Conservation (phyloP, 2,797 vertebrate species). For the Crax fasciolata region DNA sequence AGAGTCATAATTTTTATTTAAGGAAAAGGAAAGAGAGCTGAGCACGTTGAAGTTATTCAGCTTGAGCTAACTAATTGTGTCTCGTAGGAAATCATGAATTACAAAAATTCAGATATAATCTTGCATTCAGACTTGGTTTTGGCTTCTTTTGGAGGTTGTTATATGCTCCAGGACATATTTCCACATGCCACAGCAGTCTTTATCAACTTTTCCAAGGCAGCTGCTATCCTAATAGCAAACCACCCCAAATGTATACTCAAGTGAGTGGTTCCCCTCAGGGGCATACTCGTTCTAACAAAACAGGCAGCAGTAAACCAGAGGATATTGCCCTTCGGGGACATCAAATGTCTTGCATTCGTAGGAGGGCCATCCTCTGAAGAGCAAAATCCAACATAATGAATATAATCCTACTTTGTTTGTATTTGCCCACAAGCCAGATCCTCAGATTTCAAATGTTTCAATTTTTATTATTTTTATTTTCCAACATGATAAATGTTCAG, state of each 20-base stretch:
- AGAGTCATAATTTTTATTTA: background rate
- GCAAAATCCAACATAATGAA: background rate
- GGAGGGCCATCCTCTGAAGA: background rate
- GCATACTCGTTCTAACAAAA: background rate
- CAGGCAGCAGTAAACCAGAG: background rate
- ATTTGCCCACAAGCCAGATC: background rate
- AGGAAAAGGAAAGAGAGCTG: background rate
- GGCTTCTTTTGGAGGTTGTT: background rate
- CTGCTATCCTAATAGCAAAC: background rate
- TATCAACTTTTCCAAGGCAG: background rate
- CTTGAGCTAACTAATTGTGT: background rate
- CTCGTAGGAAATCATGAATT: background rate
- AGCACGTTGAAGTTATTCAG: background rate
- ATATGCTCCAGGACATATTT: background rate
- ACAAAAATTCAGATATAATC: background rate
- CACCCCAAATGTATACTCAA: background rate
- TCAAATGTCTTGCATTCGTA: background rate
- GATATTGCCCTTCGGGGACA: background rate
- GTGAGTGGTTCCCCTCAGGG: background rate
- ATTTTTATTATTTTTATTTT: constrained; percentile 18
- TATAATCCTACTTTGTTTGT: background rate
- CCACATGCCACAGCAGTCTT: background rate
- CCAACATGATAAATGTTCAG: background rate
- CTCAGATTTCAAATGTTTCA: background rate
- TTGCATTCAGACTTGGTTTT: background rate